These are phyloP conservation scores for Anoplopoma fimbria DNA, from an alignment of 2,113 vertebrate species.

Conservation along the genomic window DNA sequence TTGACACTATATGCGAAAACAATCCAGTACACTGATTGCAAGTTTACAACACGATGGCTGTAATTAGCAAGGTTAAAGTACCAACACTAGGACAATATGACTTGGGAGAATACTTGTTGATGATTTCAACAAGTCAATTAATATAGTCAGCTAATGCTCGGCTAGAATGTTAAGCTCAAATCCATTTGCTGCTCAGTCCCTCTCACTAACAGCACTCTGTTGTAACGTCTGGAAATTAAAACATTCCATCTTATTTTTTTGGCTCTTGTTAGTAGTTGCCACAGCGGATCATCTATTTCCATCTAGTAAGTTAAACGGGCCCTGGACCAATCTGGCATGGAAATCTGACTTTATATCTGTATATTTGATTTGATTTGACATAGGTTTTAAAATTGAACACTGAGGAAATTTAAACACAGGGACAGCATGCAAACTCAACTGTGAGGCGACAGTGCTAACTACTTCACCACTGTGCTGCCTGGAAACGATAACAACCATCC, in stretches of 20 bases:
- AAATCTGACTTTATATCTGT: too few species aligned
- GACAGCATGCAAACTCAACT: background rate
- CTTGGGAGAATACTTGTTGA: constrained; percentile 1
- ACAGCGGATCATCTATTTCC: background rate
- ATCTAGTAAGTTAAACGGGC: background rate
- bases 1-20: constrained; percentile 57
- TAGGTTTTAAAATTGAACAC: too few species aligned
- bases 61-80: background rate
- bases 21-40: constrained; percentile 31
- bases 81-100: constrained; percentile 2
- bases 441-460: too few species aligned
- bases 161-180: background rate
- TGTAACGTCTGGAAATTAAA: constrained; percentile 2
- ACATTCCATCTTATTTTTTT: background rate
- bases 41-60: constrained; percentile 26
- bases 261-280: background rate
- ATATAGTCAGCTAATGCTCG: background rate
- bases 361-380: too few species aligned
- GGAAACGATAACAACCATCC: background rate
- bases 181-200: background rate
- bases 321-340: too few species aligned
- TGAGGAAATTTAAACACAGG: too few species aligned
- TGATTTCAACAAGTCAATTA: background rate
- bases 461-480: too few species aligned
- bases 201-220: background rate